Conservation (phyloP, 2,113 vertebrate genomes). For the Tautogolabrus adspersus region DNA sequence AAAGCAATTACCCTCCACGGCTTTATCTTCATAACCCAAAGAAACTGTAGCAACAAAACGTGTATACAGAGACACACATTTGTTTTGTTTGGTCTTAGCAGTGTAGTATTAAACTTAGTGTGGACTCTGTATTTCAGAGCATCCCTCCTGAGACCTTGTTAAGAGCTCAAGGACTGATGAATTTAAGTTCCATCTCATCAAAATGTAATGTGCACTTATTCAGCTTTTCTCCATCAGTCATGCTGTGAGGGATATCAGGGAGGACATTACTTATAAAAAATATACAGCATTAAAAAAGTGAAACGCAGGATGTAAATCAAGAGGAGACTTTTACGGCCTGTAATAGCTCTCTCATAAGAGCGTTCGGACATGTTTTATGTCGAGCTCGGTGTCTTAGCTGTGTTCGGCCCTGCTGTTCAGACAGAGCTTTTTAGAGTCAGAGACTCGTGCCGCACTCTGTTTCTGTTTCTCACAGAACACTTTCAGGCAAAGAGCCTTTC, state of each 20-base stretch:
- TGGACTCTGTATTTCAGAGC: constrained; percentile 17
- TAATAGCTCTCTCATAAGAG: constrained; percentile 38
- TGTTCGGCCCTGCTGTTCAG: constrained; percentile 1
- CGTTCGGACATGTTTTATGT: constrained; percentile 43
- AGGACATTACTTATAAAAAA: constrained; percentile 41
- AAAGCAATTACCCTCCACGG: constrained; percentile 51
- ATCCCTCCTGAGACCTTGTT: constrained; percentile 17
- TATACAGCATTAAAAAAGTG: constrained; percentile 43
- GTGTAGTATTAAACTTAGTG: constrained; percentile 14
- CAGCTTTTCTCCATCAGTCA: constrained; percentile 45
- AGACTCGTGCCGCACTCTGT: constrained; percentile 20
- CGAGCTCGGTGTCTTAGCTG: constrained; percentile 11
- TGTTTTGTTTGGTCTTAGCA: constrained; percentile 35
- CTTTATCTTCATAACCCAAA: constrained; percentile 47
- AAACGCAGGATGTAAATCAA: constrained; percentile 47
- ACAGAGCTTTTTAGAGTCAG: constrained; percentile 6
- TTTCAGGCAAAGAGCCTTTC: constrained; percentile 26
- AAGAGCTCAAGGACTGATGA: constrained; percentile 41
- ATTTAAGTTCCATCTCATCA: constrained; percentile 58
- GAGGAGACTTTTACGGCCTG: constrained; percentile 45
- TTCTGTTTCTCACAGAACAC: constrained; percentile 9
- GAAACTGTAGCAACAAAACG: constrained; percentile 16
- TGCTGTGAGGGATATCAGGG: constrained; percentile 27
- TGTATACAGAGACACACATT: constrained; percentile 24
- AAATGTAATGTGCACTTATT: constrained; percentile 54